A percentile compares a stretch with the other conserved stretches of the same genome.
These are phyloP conservation scores for Aramus guarauna DNA, from an alignment of 2,113 vertebrate genomes.

Conservation along the genomic window DNA sequence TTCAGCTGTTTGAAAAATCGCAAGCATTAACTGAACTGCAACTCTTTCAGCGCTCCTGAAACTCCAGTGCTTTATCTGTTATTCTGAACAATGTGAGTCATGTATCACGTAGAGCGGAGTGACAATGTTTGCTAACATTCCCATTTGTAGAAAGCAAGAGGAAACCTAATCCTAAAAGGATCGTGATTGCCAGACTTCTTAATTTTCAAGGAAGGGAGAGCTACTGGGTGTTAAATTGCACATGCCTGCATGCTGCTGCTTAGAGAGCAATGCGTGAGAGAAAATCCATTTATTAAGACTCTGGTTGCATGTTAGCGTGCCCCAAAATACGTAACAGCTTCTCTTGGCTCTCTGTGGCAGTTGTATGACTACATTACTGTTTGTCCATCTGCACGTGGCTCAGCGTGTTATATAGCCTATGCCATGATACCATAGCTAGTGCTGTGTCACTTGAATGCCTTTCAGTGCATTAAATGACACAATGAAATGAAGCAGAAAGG, in stretches of 20 bases:
- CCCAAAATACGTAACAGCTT: background rate
- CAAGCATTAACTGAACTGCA: background rate
- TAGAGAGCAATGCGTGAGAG: background rate
- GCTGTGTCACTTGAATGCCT: conserved; percentile 2
- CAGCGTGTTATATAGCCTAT: background rate
- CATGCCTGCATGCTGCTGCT: background rate
- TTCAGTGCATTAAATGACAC: conserved; percentile 8
- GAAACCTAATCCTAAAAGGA: conserved; percentile 33
- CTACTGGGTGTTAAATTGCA: background rate
- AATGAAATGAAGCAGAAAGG: conserved; percentile 53
- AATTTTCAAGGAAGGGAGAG: background rate
- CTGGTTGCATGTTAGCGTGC: background rate
- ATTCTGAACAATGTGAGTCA: background rate
- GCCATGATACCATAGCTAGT: background rate
- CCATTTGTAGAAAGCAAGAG: conserved; percentile 21
- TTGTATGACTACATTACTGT: background rate
- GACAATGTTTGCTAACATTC: conserved; percentile 36
- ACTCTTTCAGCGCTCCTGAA: background rate
- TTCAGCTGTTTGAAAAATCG: background rate
- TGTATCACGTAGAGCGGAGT: background rate
- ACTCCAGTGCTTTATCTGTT: background rate
- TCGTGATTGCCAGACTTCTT: background rate
- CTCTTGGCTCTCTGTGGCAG: background rate
- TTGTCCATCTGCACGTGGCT: background rate
- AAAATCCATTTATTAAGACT: background rate